Conservation (phyloP, 2,113 vertebrate species). For the Apus apus region DNA sequence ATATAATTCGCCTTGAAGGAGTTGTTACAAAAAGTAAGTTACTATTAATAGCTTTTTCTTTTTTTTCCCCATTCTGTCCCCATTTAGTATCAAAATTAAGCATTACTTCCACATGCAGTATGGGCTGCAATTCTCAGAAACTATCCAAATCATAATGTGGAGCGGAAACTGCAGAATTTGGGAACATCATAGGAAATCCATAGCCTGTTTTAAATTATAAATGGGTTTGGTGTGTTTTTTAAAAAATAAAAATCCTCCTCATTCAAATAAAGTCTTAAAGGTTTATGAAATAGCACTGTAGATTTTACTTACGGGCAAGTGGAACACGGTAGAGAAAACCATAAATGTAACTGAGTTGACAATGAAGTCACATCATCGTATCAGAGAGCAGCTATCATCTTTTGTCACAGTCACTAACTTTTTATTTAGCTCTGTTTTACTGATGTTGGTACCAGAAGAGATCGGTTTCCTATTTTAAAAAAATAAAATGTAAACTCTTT, state of each 20-base stretch:
- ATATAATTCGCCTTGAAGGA: conserved; percentile 93
- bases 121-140: neutral
- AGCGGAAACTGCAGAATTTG: neutral
- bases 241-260: neutral
- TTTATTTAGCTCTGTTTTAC: neutral
- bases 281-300: neutral
- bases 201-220: neutral
- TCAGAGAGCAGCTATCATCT: neutral
- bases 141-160: neutral
- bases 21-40: conserved; percentile 96
- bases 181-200: neutral
- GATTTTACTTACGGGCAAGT: neutral
- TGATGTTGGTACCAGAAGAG: neutral
- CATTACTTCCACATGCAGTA: neutral
- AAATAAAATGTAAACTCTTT: neutral
- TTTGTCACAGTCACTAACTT: neutral
- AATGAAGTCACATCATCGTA: neutral
- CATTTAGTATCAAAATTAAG: neutral
- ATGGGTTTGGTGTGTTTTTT: neutral
- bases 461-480: neutral
- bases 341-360: neutral
- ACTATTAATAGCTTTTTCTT: neutral
- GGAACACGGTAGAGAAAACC: neutral
- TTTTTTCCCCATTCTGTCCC: neutral
- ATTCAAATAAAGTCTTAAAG: neutral